Base-by-base conservation (phyloP, 2,797 vertebrate genomes). In the Silurus aristotelis region DNA sequence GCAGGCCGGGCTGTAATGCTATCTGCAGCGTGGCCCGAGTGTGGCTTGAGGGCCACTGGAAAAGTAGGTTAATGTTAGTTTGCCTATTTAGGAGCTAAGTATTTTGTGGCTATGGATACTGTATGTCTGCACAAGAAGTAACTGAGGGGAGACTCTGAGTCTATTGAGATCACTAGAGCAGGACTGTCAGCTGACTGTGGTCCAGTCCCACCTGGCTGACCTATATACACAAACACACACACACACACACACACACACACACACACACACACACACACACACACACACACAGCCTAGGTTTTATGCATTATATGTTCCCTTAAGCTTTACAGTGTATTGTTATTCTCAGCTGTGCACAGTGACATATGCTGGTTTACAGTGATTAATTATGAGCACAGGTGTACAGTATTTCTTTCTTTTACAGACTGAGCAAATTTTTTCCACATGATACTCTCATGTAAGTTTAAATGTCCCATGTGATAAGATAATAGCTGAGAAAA, bases 201-300 rank as follows among this genome's bases (percentile, higher is more conserved):
- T 92, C 92, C 88, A 91, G 87, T 89, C 89, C 93, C 93, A 93
- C 94, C 93, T 93, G 92, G 90, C 83, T 94, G 94, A 93, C 93
- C 93, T 93, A 92, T 90, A 94, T 93, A 92, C 89, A 91, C 80
- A 85, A 75, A 64, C 56, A 43, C 63, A 7, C 31, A 38, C 2
- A 38, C 76, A 55, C 60, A 48, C 63, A 71, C 14, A 72, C 8
- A 67, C n/a, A n/a, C n/a, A n/a, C 73, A 60, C 25, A 66, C 70
- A 77, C 31, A 31, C 1, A 48, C 77, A 56, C 60, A 52, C 64
- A 72, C 15, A 72, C 8, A 67, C 73, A 60, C 27, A 66, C 71
- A 81, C 67, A 82, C 73, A 58, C 31, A 60, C 43, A 46, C 70
- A 61, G 38, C 4, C 80, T 63, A 43, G 31, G 55, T 82, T 64